Conservation (phyloP, 2,113 vertebrate species). For the Ammodytes dubius region DNA sequence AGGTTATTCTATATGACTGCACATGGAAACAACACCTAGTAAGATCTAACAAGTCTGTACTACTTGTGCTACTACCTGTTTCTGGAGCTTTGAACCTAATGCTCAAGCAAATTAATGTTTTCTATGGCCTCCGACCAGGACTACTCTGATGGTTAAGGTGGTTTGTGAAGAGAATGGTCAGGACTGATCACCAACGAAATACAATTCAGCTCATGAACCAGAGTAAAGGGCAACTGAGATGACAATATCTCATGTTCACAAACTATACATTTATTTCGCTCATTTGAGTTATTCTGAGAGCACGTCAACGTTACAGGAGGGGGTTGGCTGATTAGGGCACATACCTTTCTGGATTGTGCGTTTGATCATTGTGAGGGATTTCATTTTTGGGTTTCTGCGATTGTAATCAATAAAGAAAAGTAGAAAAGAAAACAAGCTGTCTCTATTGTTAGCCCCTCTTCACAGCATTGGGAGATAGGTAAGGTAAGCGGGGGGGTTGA, state of each 20-base stretch:
- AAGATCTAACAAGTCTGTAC: too few relatives aligned
- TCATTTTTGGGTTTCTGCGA: neutral
- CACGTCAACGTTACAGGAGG: neutral
- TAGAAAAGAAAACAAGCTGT: neutral
- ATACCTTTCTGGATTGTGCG: too few relatives aligned
- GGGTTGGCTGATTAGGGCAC: too few relatives aligned
- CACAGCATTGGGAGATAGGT: constrained; percentile 26
- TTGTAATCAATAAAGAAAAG: neutral
- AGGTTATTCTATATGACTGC: neutral
- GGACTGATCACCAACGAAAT: neutral
- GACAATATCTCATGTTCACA: too few relatives aligned
- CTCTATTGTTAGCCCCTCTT: constrained; percentile 20
- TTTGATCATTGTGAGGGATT: neutral
- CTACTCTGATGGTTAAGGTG: too few relatives aligned
- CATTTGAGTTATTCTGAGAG: neutral
- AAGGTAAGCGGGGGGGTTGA: constrained; percentile 13
- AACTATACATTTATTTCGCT: neutral
- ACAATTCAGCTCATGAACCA: neutral
- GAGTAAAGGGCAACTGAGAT: neutral
- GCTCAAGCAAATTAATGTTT: neutral
- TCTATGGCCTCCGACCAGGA: too few relatives aligned
- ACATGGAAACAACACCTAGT: neutral
- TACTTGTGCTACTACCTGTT: neutral
- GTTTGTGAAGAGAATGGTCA: too few relatives aligned
- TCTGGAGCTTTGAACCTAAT: too few relatives aligned